Percentiles rank a stretch among this genome's conserved stretches.
Conservation (phyloP, 1,140 invertebrate genomes). For the Penaeus chinensis region DNA sequence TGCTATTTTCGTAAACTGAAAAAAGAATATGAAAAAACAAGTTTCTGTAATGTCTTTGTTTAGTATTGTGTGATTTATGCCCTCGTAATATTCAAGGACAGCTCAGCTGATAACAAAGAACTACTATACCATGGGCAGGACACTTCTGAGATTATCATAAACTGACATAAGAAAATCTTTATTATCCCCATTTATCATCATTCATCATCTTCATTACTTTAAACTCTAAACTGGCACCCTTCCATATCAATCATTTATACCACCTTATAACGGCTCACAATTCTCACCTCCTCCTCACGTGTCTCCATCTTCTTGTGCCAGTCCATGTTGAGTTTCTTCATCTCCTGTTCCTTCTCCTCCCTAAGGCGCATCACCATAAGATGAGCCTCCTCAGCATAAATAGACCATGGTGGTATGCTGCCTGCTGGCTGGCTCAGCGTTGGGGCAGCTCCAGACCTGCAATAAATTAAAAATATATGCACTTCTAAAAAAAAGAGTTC, state of each 20-base stretch:
- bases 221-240: no score
- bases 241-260: neutral
- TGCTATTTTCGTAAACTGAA: conserved; percentile 55
- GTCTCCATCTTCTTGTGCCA: conserved; percentile 53
- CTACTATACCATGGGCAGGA: no score
- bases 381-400: conserved; percentile 58
- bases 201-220: no score
- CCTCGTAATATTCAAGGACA: no score
- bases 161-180: no score
- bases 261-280: neutral
- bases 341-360: conserved; percentile 58
- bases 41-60: no score
- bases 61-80: no score
- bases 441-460: conserved; percentile 35
- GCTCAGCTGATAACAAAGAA: no score
- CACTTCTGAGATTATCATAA: no score
- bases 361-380: conserved; percentile 55
- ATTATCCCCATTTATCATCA: no score
- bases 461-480: neutral
- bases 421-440: conserved; percentile 39
- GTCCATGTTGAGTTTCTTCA: conserved; percentile 48
- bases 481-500: no score
- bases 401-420: conserved; percentile 51
- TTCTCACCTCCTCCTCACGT: conserved; percentile 47
- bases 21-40: neutral